Base-by-base conservation (phyloP, 2,888 invertebrate species). In the Troides helena region DNA sequence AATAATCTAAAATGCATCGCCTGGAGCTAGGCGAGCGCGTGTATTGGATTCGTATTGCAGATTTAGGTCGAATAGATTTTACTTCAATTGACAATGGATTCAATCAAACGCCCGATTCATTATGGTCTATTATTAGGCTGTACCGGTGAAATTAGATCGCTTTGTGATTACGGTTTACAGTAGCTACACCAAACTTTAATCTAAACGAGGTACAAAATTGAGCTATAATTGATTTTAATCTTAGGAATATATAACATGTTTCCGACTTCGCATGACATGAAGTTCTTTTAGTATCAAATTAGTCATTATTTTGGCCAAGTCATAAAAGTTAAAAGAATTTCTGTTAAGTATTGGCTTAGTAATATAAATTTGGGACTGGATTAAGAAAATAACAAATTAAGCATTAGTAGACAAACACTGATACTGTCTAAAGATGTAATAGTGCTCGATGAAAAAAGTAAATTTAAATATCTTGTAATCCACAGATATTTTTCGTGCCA, bases 1-100 rank as follows among this genome's bases (percentile, higher is more conserved):
- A 76, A 77, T 78, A 82, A 85, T 86, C 80, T 85, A 80, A 83
- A 84, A 80, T 79, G 81, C 81, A 83, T 81, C 75, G 83, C 86
- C 81, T 75, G 78, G 76, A 81, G 84, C 85, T 77, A 77, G 64
- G 71, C 78, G 77, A 79, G 56, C 61, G 62, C 43, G 57, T 46
- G 68, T 82, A 85, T 85, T 81, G 77, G 80, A 84, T 84, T 83
- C 82, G 83, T 81, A 85, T 84, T 84, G 83, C 74, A 78, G 76
- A 87, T 85, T 81, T 89, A 82, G 88, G 87, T 84, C 87, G 80
- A 85, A 83, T 82, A 80, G 81, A 86, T 83, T 84, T 81, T 78
- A 75, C 72, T 78, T 78, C 74, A 74, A 80, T 77, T 80, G 79
- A 86, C 84, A 86, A 85, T 86, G 78, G 81, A 82, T 86, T 85